Evolutionary conservation across 2,888 invertebrate species (phyloP), one percentile per base, ranked within the genome.

Genomic region (Sminthurides aquaticus): DNA sequence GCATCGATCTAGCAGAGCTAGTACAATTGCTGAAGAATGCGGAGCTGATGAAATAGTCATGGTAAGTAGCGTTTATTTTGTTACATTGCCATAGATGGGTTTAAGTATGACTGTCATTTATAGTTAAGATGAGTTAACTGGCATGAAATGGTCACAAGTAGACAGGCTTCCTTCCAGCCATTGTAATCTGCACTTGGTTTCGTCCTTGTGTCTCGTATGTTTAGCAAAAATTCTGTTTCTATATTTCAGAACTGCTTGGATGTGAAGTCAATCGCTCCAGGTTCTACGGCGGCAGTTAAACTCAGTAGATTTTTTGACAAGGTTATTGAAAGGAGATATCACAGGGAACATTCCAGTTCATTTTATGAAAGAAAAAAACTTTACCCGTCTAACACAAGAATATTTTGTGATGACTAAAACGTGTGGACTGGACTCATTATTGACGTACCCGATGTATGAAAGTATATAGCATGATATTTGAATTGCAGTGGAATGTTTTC

Each of bases 251-350:
- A 86, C 76, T 84, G 84, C 76, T 79, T 81, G 69, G 82, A 83
- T 80, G 81, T 77, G 68, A 87, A 91, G 71, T 90, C 91, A 71
- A 80, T 97, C 67, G 91, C 93, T n/a, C 91, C 97, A 3, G 97
- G 96, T 1, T 90, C 92, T 2, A 91, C 93, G 65, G 94, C 95
- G 78, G 88, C 95, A 8, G 94, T 98, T 0, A 95, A 95, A 79
- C 80, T 98, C 28, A 89, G 91, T 1, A 84, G 93, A 76, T 98
- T 97, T 81, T 95, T 95, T 79, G 97, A 98, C 80, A 91, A 91
- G 79, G 86, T 88, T 15, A 85, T 86, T 67, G 84, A 85, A 75
- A 80, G 81, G 71, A 78, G 80, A 56, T 81, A 80, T 74, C 77
- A 79, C 68, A 77, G 76, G 68, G 77, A 77, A 15, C 56, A 60